phyloP scores from a whole-genome alignment of 92 coral and sea anemone genomes.

The Heliopora coerulea region DNA sequence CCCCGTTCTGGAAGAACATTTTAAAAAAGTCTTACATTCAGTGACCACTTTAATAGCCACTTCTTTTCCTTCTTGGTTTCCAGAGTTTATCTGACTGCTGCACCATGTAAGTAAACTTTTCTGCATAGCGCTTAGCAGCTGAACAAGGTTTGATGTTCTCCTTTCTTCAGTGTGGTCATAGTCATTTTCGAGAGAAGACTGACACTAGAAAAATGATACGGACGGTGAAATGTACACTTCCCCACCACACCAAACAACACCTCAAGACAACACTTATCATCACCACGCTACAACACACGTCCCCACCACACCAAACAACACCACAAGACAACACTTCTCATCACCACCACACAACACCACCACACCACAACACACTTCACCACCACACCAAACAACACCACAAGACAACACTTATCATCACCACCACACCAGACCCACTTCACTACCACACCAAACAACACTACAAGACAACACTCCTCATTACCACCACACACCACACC shows the following conservation, averaged over 20 bases:
- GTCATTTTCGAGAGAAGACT: conserved; percentile 54
- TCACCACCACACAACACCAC: too few relatives aligned
- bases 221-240: neutral
- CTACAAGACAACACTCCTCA: too few relatives aligned
- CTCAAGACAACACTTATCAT: too few relatives aligned
- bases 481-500: too few relatives aligned
- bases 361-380: too few relatives aligned
- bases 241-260: neutral
- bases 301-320: neutral
- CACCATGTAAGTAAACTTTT: conserved; percentile 89
- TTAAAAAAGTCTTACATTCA: conserved; percentile 59
- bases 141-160: conserved; percentile 83
- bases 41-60: conserved; percentile 58
- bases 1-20: too few relatives aligned
- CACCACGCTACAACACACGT: neutral
- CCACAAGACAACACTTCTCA: too few relatives aligned
- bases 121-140: conserved; percentile 96
- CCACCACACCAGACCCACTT: too few relatives aligned
- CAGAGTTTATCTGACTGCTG: conserved; percentile 64
- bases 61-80: conserved; percentile 54
- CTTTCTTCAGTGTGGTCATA: conserved; percentile 58
- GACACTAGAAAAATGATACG: conserved; percentile 56
- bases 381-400: too few relatives aligned
- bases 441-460: too few relatives aligned
- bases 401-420: too few relatives aligned